Evolutionary conservation across 2,888 invertebrate species (phyloP).

Genomic region (Timema podura): DNA sequence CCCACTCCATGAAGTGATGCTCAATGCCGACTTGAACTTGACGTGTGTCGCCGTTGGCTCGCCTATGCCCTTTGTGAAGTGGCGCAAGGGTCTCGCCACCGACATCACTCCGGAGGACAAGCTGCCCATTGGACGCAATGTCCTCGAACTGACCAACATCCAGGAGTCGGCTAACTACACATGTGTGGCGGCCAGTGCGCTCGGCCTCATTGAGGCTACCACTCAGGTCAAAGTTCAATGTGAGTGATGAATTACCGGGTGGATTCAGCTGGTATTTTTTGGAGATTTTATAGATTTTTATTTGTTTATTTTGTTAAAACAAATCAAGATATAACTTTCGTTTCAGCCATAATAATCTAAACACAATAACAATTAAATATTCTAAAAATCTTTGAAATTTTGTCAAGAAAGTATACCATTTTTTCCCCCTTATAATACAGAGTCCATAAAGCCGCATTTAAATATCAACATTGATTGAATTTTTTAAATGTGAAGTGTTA

Average conservation of each 20-base stretch:
- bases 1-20: conserved; percentile 79
- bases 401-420: too few relatives aligned
- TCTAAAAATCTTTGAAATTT: too few relatives aligned
- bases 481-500: too few relatives aligned
- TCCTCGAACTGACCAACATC: conserved; percentile 80
- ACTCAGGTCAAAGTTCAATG: conserved; percentile 95
- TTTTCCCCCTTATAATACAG: too few relatives aligned
- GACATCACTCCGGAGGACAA: conserved; percentile 88
- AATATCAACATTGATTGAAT: too few relatives aligned
- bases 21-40: conserved; percentile 85
- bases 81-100: conserved; percentile 76
- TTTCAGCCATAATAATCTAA: too few relatives aligned
- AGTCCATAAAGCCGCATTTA: too few relatives aligned
- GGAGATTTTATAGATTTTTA: too few relatives aligned
- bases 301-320: too few relatives aligned
- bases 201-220: conserved; percentile 85
- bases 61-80: conserved; percentile 96
- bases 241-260: conserved; percentile 50
- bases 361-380: too few relatives aligned
- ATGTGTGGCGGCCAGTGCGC: conserved; percentile 90
- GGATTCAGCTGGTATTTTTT: too few relatives aligned
- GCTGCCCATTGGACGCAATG: conserved; percentile 79
- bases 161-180: conserved; percentile 94
- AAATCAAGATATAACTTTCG: too few relatives aligned
- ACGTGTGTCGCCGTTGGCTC: conserved; percentile 97